Evolutionary conservation across 2,888 invertebrate species (phyloP), one percentile per base, ranked within the genome.

Genomic region (Amphipyra tragopoginis): DNA sequence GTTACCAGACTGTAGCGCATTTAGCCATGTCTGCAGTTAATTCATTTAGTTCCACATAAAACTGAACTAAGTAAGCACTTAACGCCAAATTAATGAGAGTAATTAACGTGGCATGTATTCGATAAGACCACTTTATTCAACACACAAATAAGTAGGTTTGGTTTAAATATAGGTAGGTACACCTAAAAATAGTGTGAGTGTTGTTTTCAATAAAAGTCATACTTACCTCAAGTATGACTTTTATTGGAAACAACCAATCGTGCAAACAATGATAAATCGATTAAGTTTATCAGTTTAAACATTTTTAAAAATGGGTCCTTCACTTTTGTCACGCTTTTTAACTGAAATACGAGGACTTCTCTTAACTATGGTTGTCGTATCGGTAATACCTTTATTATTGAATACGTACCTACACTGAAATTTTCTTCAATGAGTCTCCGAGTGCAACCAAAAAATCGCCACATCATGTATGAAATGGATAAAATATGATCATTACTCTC

Each of bases 61-160:
- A 65, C 29, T 64, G 53, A 64, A 77, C 74, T 66, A 68, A 69
- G 72, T 74, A 63, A 72, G 62, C 60, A 69, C 77, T 77, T 77
- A 72, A 66, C 72, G 68, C 69, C 44, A 44, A 64, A 67, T 77
- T 77, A 77, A 60, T 69, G 59, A 26, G 15, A 59, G 69, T 77
- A 77, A 77, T 77, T 77, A 77, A 77, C 57, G 58, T 50, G 39
- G 55, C 10, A 58, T 61, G n/a, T 50, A 53, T 40, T 64, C 39
- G 65, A 74, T 74, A 70, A 67, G 52, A 62, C 52, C 26, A 45
- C 47, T 62, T 56, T 45, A 58, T 44, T 64, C 49, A 29, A 50
- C n/a, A 56, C 60, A 56, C 39, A 42, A 55, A 51, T 48, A 54
- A 3, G 21, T 42, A 26, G 6, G 5, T n/a, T 0, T 45, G n/a